These are phyloP conservation scores for Pocota personata DNA, from an alignment of 2,888 invertebrate species.

Conservation along the genomic window DNA sequence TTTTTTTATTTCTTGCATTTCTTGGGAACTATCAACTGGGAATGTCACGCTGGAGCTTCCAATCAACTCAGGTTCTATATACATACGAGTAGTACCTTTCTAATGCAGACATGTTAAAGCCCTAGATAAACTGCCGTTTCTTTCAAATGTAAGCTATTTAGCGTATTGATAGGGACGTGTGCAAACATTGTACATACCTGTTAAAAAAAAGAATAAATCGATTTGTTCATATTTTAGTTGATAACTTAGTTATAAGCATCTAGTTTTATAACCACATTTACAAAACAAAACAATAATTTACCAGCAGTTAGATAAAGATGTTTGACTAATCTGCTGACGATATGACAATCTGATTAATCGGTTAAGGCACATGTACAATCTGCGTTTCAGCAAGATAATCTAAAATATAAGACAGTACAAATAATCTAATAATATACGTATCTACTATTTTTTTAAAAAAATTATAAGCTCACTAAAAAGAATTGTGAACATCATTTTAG, in stretches of 20 bases:
- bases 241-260: neutral
- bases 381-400: neutral
- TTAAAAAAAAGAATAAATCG: neutral
- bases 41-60: too few species aligned
- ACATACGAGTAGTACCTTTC: too few species aligned
- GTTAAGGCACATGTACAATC: neutral
- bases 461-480: neutral
- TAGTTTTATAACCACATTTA: neutral
- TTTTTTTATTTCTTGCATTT: too few species aligned
- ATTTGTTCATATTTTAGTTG: neutral
- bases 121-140: too few species aligned
- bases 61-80: too few species aligned
- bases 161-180: too few species aligned
- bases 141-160: too few species aligned
- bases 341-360: neutral
- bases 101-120: too few species aligned
- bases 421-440: neutral
- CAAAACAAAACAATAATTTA: neutral
- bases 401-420: neutral
- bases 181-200: neutral
- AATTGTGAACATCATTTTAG: neutral
- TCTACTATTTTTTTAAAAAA: too few species aligned
- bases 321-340: neutral
- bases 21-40: too few species aligned
- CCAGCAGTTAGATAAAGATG: neutral